Conservation (phyloP, 2,797 vertebrate genomes). For the Chromis chromis region DNA sequence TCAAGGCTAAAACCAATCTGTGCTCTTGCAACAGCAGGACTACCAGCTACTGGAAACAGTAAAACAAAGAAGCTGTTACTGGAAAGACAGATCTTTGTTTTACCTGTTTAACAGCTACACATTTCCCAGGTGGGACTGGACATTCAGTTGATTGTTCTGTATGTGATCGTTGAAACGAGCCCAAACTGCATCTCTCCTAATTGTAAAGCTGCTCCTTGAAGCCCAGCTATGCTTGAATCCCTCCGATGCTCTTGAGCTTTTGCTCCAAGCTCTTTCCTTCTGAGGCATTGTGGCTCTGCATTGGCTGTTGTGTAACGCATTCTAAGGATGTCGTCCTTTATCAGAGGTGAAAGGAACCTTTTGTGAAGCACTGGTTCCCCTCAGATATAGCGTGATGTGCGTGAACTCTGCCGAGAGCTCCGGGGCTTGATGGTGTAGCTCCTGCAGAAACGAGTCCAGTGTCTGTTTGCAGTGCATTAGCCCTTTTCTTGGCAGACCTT, state of each 20-base stretch:
- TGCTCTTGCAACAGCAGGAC: conserved; percentile 24
- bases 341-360: conserved; percentile 62
- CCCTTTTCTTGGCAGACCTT: conserved; percentile 42
- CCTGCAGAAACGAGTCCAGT: conserved; percentile 37
- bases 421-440: conserved; percentile 39
- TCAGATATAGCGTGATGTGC: conserved; percentile 49
- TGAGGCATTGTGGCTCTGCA: conserved; percentile 38
- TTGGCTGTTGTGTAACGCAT: conserved; percentile 43
- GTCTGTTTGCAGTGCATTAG: conserved; percentile 56
- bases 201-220: conserved; percentile 15
- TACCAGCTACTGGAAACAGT: background rate
- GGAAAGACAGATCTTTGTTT: conserved; percentile 14
- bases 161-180: conserved; percentile 23
- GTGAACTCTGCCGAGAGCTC: conserved; percentile 41
- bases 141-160: conserved; percentile 26
- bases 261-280: conserved; percentile 19
- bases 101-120: conserved; percentile 19
- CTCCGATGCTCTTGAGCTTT: background rate
- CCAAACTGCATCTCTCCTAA: conserved; percentile 7
- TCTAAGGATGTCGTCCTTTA: conserved; percentile 59
- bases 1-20: conserved; percentile 47
- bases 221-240: background rate
- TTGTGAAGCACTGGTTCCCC: conserved; percentile 50
- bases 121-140: conserved; percentile 22
- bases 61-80: conserved; percentile 10